Conservation (phyloP, 2,113 vertebrate species). For the Pterophyllum scalare region DNA sequence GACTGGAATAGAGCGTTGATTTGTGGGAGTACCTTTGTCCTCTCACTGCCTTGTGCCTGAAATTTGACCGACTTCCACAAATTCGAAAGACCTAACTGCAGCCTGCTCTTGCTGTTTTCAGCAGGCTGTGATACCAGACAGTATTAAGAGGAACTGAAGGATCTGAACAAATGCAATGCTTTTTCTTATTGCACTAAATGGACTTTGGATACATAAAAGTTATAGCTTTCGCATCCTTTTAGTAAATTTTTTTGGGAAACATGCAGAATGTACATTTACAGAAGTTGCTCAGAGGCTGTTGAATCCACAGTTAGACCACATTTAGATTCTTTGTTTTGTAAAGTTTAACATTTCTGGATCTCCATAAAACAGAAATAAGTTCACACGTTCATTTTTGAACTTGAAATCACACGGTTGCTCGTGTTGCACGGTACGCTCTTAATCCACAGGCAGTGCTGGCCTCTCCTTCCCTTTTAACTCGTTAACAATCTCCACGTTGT, state of each 20-base stretch:
- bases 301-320: background rate
- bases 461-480: conserved; percentile 81
- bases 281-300: background rate
- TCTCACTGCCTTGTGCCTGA: background rate
- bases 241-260: background rate
- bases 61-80: background rate
- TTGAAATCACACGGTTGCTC: conserved; percentile 42
- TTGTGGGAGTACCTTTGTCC: background rate
- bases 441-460: conserved; percentile 62
- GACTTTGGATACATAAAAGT: conserved; percentile 4
- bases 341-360: background rate
- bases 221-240: background rate
- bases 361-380: background rate
- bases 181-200: conserved; percentile 2
- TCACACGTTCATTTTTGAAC: conserved; percentile 5
- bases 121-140: background rate
- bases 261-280: background rate
- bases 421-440: conserved; percentile 43
- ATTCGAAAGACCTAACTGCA: background rate
- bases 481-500: conserved; percentile 79
- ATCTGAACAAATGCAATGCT: background rate
- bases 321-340: background rate
- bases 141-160: conserved; percentile 21
- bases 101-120: background rate
- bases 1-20: background rate